A percentile compares a stretch with the other conserved stretches of the same genome.
These are phyloP conservation scores for Clupea harengus DNA, from an alignment of 2,113 vertebrate species.

Conservation along the genomic window DNA sequence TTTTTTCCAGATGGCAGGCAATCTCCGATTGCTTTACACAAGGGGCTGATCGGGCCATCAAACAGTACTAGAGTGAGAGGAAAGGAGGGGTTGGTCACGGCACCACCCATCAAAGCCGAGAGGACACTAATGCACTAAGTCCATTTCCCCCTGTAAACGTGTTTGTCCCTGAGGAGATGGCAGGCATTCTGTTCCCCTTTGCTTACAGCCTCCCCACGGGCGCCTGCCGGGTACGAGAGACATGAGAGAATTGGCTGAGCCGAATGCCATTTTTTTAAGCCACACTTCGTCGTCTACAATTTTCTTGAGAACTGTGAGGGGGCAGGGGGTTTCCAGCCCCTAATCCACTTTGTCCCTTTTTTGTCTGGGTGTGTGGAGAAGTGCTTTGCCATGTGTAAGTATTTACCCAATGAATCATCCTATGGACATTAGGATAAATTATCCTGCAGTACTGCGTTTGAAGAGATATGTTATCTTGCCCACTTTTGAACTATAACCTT, in stretches of 20 bases:
- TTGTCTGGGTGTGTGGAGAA: not conserved
- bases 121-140: slow-evolving; percentile 5
- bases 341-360: slow-evolving; percentile 9
- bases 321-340: not conserved
- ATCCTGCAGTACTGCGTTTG: not conserved
- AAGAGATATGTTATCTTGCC: not conserved
- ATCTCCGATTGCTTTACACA: slow-evolving; percentile 66
- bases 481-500: not conserved
- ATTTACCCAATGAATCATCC: not conserved
- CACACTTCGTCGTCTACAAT: not conserved
- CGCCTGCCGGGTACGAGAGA: not conserved
- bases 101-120: not conserved
- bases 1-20: slow-evolving; percentile 66
- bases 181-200: not conserved
- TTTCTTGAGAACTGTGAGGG: not conserved
- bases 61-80: not conserved
- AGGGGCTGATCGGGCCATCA: not conserved
- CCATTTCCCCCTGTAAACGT: not conserved
- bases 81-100: not conserved
- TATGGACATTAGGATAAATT: not conserved
- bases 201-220: not conserved
- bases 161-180: not conserved
- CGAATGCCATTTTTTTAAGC: not conserved
- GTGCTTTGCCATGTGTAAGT: not conserved
- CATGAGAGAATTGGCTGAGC: not conserved